Evolutionary conservation across 1,140 invertebrate species (phyloP).

Genomic region (Meloidogyne chitwoodi): DNA sequence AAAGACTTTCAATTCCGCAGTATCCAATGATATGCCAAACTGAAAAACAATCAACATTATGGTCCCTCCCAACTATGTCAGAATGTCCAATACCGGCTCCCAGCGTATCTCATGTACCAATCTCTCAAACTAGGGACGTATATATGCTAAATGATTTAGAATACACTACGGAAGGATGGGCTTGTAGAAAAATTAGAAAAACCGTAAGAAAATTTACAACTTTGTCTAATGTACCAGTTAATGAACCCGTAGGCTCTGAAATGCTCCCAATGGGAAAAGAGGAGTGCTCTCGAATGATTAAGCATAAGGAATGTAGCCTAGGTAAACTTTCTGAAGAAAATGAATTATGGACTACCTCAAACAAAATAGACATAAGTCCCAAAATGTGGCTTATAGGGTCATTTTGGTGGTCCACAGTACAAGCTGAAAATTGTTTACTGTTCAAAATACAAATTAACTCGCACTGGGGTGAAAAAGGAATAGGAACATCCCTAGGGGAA

Average conservation of each 20-base stretch:
- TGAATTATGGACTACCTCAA: not conserved
- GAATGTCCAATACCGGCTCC: not conserved
- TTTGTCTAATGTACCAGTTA: not conserved
- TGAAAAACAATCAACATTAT: not conserved
- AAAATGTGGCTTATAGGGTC: slow-evolving; percentile 4
- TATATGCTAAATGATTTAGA: not conserved
- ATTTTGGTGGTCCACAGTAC: not conserved
- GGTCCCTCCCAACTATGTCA: not conserved
- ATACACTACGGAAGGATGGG: not conserved
- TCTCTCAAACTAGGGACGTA: not conserved
- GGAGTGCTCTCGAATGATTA: not conserved
- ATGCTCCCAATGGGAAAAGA: not conserved
- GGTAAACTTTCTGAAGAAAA: not conserved
- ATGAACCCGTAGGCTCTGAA: not conserved
- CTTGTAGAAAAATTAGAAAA: not conserved
- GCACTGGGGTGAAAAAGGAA: not conserved
- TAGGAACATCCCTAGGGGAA: not conserved
- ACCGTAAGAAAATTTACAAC: not conserved
- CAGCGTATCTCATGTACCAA: not conserved
- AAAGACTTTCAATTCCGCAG: not conserved
- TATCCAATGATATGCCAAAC: not conserved
- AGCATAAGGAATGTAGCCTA: not conserved
- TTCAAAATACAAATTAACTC: not conserved
- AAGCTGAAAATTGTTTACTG: not conserved
- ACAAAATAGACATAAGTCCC: not conserved